A percentile compares a stretch with the other conserved stretches of the same genome.
Conservation (phyloP, 2,113 vertebrate genomes). For the Burhinus oedicnemus region DNA sequence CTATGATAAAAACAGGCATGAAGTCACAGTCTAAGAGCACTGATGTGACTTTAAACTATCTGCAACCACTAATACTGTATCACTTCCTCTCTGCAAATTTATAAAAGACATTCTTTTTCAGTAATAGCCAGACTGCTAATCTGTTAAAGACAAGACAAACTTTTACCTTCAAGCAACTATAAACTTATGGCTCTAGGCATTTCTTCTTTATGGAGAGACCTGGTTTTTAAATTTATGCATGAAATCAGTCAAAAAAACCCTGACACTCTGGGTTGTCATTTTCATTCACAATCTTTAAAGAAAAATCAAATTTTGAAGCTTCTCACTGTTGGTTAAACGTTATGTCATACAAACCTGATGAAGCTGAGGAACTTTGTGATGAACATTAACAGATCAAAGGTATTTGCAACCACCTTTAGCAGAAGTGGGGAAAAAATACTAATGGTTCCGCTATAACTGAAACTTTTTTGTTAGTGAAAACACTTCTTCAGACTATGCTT, state of each 20-base stretch:
- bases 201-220: not conserved
- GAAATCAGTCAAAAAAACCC: not conserved
- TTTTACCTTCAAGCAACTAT: not conserved
- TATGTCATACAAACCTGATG: not conserved
- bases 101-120: not conserved
- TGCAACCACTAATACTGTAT: not conserved
- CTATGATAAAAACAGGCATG: not conserved
- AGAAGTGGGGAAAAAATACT: not conserved
- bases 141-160: not conserved
- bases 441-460: not conserved
- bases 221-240: not conserved
- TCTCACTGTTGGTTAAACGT: not conserved
- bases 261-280: not conserved
- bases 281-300: not conserved
- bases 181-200: not conserved
- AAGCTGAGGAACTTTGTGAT: not conserved
- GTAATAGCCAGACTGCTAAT: not conserved
- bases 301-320: not conserved
- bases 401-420: not conserved
- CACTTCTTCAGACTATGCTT: not conserved
- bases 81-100: not conserved
- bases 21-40: not conserved
- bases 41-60: not conserved
- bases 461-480: not conserved
- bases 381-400: not conserved